phyloP scores from a whole-genome alignment of 2,888 invertebrate species.

The Aphrophora alni region DNA sequence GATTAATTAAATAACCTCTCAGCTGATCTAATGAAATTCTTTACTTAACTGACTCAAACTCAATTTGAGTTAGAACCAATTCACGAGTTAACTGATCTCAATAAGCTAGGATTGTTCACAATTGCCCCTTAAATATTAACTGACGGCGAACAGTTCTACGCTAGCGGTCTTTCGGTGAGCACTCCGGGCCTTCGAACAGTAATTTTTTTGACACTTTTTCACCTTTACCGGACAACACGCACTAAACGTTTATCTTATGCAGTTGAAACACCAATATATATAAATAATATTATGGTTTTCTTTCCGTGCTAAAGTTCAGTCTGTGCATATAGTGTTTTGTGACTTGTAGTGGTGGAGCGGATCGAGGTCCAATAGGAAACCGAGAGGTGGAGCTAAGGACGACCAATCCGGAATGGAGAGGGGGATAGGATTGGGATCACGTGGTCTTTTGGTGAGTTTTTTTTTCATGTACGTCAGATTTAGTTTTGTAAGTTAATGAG shows the following conservation, averaged over 20 bases:
- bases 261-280: not conserved
- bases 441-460: not conserved
- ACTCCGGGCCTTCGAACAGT: not conserved
- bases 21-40: slow-evolving; percentile 29
- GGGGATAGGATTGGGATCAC: slow-evolving; percentile 17
- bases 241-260: not conserved
- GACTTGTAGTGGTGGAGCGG: not conserved
- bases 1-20: slow-evolving; percentile 37
- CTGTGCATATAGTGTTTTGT: not conserved
- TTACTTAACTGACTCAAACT: slow-evolving; percentile 25
- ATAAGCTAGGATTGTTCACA: slow-evolving; percentile 38
- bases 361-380: slow-evolving; percentile 16
- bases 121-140: slow-evolving; percentile 16
- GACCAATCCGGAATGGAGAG: slow-evolving; percentile 22
- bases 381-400: slow-evolving; percentile 17
- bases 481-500: not conserved
- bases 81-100: slow-evolving; percentile 38
- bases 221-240: not conserved
- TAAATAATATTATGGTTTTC: slow-evolving; percentile 3
- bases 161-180: not conserved
- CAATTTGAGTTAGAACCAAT: slow-evolving; percentile 40
- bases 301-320: not conserved
- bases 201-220: not conserved
- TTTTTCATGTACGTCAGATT: not conserved
- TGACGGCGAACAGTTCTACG: not conserved